Base-by-base conservation (phyloP, 2,113 vertebrate species). In the Colossoma macropomum region DNA sequence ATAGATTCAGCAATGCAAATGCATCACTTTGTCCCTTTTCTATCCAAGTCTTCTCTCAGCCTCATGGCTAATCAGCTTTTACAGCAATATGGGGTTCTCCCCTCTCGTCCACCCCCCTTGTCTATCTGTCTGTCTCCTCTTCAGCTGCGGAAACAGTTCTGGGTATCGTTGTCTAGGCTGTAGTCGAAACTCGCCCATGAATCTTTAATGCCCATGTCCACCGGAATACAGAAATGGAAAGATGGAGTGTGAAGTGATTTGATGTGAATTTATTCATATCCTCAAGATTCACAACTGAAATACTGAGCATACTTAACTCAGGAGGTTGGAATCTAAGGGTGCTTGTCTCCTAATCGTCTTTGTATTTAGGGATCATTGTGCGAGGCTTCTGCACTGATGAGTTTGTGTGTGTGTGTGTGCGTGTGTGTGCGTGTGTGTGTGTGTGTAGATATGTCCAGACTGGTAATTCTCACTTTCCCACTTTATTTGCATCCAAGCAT, bases 121-220 rank as follows among this genome's bases (percentile, higher is more conserved):
- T 74, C 9, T 41, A 23, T 70, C 63, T 52, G 13, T 76, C 15
- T 34, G 2, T 16, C 54, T 76, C 25, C 56, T 72, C 34, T 50
- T 54, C n/a, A 50, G 1, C 23, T 52, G 21, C 80, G 54, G 60
- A 72, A 84, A 80, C 77, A 83, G 74, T 34, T 80, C 34, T 56
- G 34, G 11, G 48, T 28, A 78, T 81, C 69, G 45, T 84, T 34
- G 48, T 70, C 69, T 87, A 41, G 45, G 41, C 54, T 63, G 74
- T 74, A 84, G 75, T 80, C 52, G 62, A 84, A 81, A 77, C 19
- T 5, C 75, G 28, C 48, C 59, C 65, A 84, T 87, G 74, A 83
- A 83, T 77, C 65, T 83, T 83, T 83, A 71, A 83, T 78, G 72
- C 34, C 34, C 34, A n/a, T 70, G 68, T 70, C 68, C 74, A 69